Conservation (phyloP, 2,797 vertebrate genomes). For the Glossophaga mutica region DNA sequence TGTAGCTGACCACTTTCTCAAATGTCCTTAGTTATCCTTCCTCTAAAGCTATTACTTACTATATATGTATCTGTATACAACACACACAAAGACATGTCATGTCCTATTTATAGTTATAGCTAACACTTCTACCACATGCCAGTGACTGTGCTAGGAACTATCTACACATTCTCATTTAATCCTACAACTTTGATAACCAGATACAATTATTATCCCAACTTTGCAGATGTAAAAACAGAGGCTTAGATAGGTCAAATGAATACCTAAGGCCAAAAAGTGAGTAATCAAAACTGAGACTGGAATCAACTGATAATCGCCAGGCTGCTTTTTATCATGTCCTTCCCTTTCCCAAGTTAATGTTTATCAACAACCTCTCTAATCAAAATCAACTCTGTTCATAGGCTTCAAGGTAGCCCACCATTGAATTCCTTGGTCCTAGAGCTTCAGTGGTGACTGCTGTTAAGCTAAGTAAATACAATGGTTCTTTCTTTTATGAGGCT, state of each 20-base stretch:
- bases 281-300: background rate
- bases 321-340: conserved; percentile 6
- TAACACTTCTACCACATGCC: conserved; percentile 1
- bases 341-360: background rate
- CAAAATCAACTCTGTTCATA: background rate
- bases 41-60: conserved; percentile 8
- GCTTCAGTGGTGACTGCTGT: background rate
- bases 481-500: background rate
- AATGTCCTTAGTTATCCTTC: conserved; percentile 10
- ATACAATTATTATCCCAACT: background rate
- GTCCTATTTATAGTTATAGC: background rate
- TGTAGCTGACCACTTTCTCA: background rate
- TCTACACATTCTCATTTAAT: background rate
- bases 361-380: background rate
- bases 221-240: background rate
- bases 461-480: conserved; percentile 22
- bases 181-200: background rate
- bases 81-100: background rate
- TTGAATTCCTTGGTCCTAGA: background rate
- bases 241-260: background rate
- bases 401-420: background rate
- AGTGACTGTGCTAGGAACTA: background rate
- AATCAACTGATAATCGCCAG: background rate
- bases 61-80: background rate
- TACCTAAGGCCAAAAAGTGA: background rate